These are phyloP conservation scores for Drosophila multiciliata DNA, from an alignment of 2,888 invertebrate species.

Conservation along the genomic window DNA sequence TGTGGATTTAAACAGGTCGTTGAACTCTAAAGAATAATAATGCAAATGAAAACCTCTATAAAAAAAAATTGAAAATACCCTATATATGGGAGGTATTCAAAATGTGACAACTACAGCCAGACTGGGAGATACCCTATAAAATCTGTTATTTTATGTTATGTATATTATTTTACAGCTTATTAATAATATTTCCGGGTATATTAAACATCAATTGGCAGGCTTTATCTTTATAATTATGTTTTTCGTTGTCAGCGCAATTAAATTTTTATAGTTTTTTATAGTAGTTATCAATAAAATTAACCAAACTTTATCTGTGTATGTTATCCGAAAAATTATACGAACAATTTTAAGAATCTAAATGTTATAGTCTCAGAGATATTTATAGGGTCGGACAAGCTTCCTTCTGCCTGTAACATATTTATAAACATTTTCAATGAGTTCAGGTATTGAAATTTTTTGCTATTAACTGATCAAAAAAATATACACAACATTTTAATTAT, in stretches of 20 bases:
- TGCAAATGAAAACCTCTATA: conserved; percentile 33
- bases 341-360: background rate
- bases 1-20: conserved; percentile 9
- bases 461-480: background rate
- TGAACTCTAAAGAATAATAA: conserved; percentile 33
- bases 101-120: background rate
- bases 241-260: background rate
- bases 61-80: background rate
- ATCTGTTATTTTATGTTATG: background rate
- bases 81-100: background rate
- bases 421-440: background rate
- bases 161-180: background rate
- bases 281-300: background rate
- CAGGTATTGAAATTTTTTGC: background rate
- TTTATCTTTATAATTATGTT: background rate
- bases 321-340: background rate
- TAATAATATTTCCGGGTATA: background rate
- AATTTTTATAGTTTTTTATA: background rate
- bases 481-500: background rate
- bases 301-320: background rate
- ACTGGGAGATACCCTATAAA: background rate
- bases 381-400: no score
- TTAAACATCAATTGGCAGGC: background rate
- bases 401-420: no score
- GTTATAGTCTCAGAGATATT: background rate